Evolutionary conservation across 2,888 invertebrate species (phyloP).

Genomic region (Papilio elwesi): DNA sequence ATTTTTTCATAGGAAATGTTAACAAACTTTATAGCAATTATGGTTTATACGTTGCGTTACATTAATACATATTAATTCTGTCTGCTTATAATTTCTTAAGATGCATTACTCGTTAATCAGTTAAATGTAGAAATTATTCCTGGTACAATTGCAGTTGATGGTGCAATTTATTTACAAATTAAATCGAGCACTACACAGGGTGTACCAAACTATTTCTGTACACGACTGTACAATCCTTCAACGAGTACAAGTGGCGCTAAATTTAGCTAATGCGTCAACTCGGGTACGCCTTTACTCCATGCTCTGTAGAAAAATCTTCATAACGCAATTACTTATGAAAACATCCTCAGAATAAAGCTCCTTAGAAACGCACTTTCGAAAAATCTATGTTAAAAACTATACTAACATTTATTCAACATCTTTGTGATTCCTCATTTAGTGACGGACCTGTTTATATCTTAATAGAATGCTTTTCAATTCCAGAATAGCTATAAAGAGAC

Average conservation of each 20-base stretch:
- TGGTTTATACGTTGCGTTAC: too few species aligned
- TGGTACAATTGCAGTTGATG: too few species aligned
- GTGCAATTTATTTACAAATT: too few species aligned
- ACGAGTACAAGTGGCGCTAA: conserved; percentile 34
- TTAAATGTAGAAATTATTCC: too few species aligned
- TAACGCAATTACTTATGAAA: conserved; percentile 19
- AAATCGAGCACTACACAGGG: neutral
- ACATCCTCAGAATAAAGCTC: neutral
- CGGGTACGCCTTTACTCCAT: conserved; percentile 1
- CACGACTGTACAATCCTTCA: conserved; percentile 31
- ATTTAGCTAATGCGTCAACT: conserved; percentile 38
- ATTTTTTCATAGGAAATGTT: too few species aligned
- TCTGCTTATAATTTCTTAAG: too few species aligned
- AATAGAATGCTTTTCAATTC: neutral
- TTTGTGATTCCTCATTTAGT: neutral
- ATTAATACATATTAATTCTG: too few species aligned
- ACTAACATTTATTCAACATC: too few species aligned
- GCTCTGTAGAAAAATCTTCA: conserved; percentile 16
- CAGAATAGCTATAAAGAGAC: neutral
- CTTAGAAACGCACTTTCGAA: neutral
- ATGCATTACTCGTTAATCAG: too few species aligned
- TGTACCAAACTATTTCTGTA: conserved; percentile 12
- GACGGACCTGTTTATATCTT: neutral
- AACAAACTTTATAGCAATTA: too few species aligned
- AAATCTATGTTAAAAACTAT: neutral